phyloP scores from a whole-genome alignment of 2,888 invertebrate species.

The Ichneumon xanthorius region DNA sequence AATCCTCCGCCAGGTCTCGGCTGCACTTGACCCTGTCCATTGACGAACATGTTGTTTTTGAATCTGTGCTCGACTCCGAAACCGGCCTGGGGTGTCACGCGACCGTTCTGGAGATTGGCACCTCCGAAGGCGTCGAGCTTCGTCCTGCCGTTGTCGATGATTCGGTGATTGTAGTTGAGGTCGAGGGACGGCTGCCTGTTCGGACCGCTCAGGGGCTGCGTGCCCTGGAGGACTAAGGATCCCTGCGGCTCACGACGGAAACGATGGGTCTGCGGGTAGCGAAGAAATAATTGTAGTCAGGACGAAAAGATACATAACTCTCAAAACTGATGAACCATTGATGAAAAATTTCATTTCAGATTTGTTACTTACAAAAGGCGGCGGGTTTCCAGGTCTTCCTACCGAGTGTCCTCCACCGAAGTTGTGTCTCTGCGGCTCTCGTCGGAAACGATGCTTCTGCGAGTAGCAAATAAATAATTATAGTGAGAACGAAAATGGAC shows the following conservation, averaged over 20 bases:
- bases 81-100: constrained; percentile 69
- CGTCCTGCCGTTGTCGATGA: constrained; percentile 60
- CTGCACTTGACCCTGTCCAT: constrained; percentile 68
- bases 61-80: constrained; percentile 66
- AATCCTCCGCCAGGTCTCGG: constrained; percentile 58
- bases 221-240: constrained; percentile 43
- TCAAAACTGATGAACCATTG: neutral
- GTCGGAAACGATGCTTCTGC: constrained; percentile 56
- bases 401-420: too few species aligned
- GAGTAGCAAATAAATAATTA: neutral
- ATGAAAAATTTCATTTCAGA: neutral
- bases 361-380: neutral
- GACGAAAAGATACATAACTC: neutral
- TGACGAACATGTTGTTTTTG: constrained; percentile 66
- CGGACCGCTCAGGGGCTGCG: constrained; percentile 53
- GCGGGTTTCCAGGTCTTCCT: too few species aligned
- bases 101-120: constrained; percentile 56
- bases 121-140: constrained; percentile 70
- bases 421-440: constrained; percentile 29
- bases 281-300: neutral
- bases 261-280: constrained; percentile 34
- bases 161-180: constrained; percentile 65
- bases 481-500: neutral
- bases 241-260: constrained; percentile 68
- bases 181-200: constrained; percentile 59